phyloP scores from a whole-genome alignment of 2,797 vertebrate species.

The Hapalemur alaotrensis region DNA sequence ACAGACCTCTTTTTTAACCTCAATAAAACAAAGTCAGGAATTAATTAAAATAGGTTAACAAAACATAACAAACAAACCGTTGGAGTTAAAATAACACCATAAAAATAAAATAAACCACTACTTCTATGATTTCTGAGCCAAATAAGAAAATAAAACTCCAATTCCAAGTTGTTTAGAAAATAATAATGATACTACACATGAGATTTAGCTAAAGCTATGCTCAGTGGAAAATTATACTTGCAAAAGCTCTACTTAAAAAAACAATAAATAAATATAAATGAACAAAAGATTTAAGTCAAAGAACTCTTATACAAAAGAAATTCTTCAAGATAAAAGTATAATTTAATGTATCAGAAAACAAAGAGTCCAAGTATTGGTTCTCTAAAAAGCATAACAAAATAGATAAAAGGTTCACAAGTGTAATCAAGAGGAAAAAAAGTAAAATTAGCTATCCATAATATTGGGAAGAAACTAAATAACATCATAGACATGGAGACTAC shows the following conservation, averaged over 20 bases:
- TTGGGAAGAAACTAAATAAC: background rate
- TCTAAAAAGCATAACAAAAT: background rate
- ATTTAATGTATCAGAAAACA: constrained; percentile 32
- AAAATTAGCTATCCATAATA: background rate
- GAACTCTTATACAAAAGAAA: background rate
- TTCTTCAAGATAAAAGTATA: background rate
- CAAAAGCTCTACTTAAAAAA: constrained; percentile 18
- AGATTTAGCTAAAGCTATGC: background rate
- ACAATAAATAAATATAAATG: background rate
- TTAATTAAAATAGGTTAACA: constrained; percentile 17
- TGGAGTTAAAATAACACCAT: constrained; percentile 29
- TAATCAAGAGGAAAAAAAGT: background rate
- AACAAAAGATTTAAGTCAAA: background rate
- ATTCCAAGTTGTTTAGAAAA: constrained; percentile 22
- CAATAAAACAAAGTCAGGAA: background rate
- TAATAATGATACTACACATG: background rate
- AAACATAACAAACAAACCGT: background rate
- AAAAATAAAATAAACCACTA: constrained; percentile 1
- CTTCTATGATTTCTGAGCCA: constrained; percentile 35
- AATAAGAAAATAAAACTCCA: constrained; percentile 22
- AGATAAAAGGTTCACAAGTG: background rate
- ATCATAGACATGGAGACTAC: background rate
- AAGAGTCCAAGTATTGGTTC: background rate
- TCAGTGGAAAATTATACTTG: background rate
- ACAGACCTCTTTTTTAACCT: background rate